Percentiles rank a stretch among this genome's conserved stretches.
Conservation (phyloP, 2,797 vertebrate species). For the Sebastes hopkinsi region DNA sequence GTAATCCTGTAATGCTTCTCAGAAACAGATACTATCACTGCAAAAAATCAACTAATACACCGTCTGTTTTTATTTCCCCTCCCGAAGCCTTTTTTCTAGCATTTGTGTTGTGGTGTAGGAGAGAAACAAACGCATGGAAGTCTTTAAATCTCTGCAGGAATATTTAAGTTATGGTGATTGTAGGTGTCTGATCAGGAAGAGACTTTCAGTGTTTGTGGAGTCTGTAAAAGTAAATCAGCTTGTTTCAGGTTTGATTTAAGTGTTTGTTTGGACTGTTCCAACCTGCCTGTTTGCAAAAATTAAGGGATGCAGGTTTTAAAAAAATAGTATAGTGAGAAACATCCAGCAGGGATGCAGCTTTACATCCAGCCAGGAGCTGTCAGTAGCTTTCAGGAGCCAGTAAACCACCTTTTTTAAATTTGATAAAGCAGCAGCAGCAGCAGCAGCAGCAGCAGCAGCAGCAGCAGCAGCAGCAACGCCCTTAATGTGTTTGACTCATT, state of each 20-base stretch:
- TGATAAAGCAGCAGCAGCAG: background rate
- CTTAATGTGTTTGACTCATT: background rate
- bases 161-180: background rate
- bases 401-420: background rate
- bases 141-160: background rate
- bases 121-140: accelerated
- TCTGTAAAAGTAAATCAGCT: background rate
- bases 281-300: background rate
- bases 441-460: background rate
- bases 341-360: background rate
- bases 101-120: no score
- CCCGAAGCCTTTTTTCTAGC: background rate
- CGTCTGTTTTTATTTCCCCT: background rate
- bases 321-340: background rate
- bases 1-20: constrained; percentile 14
- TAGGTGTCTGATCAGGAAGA: background rate
- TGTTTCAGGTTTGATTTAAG: background rate
- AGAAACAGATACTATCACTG: background rate
- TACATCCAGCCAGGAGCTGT: background rate
- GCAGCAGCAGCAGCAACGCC: no score
- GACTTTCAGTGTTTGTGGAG: background rate
- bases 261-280: background rate
- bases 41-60: background rate
- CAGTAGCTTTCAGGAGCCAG: background rate
- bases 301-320: background rate